Evolutionary conservation across 2,888 invertebrate genomes (phyloP).

Genomic region (Nemoura dubitans): DNA sequence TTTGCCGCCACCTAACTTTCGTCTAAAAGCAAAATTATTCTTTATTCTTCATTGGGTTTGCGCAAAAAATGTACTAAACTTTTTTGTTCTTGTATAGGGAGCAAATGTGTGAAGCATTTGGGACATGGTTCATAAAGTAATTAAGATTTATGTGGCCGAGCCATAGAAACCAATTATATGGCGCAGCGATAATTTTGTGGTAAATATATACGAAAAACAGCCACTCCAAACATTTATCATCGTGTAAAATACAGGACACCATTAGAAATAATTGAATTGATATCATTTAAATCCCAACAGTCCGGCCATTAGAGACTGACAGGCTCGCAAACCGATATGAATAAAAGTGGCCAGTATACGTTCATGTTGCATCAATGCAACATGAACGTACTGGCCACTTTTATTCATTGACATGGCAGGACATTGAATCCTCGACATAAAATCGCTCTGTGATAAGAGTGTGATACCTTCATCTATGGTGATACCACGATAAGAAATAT

Average conservation of each 20-base stretch:
- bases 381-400: no score
- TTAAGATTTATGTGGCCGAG: background rate
- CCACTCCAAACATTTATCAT: background rate
- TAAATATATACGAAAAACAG: background rate
- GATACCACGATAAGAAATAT: no score
- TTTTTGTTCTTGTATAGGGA: no score
- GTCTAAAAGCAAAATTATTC: background rate
- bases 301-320: no score
- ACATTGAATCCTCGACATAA: no score
- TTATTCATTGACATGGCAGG: no score
- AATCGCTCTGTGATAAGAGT: no score
- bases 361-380: no score
- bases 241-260: background rate
- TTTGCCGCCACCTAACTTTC: background rate
- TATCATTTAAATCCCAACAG: background rate
- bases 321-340: no score
- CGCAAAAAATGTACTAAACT: background rate
- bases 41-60: background rate
- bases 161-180: background rate
- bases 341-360: no score
- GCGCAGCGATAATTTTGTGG: background rate
- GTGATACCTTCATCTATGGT: no score
- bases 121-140: background rate
- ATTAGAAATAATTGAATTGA: background rate
- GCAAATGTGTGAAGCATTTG: background rate